These are phyloP conservation scores for Laupala kohalensis DNA, from an alignment of 1,140 invertebrate genomes.

Conservation along the genomic window DNA sequence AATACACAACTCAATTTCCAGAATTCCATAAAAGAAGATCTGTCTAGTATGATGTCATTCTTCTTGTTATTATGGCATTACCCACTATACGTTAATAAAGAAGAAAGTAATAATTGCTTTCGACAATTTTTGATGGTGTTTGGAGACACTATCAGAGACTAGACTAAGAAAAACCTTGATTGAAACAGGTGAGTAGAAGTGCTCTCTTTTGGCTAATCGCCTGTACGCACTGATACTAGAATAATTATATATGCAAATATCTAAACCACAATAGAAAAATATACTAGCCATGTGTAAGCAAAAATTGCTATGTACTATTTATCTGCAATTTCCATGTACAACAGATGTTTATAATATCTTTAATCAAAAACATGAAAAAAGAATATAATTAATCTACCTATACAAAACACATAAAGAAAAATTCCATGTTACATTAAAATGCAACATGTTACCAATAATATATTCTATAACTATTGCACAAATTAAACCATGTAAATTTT, in stretches of 20 bases:
- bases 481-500: not conserved
- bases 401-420: not conserved
- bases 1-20: no score
- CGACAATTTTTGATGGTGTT: not conserved
- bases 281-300: not conserved
- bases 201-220: not conserved
- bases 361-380: not conserved
- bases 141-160: not conserved
- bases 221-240: not conserved
- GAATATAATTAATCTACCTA: not conserved
- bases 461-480: not conserved
- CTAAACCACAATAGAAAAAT: not conserved
- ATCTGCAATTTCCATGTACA: not conserved
- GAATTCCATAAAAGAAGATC: no score
- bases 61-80: no score
- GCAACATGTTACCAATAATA: not conserved
- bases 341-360: not conserved
- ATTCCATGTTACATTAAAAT: not conserved
- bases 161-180: not conserved
- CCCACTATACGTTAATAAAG: no score
- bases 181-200: not conserved
- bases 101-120: no score
- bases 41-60: no score
- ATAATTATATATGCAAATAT: not conserved
- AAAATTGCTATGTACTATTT: not conserved